Evolutionary conservation across 1,140 invertebrate genomes (phyloP).

Genomic region (Orchestia grillus): DNA sequence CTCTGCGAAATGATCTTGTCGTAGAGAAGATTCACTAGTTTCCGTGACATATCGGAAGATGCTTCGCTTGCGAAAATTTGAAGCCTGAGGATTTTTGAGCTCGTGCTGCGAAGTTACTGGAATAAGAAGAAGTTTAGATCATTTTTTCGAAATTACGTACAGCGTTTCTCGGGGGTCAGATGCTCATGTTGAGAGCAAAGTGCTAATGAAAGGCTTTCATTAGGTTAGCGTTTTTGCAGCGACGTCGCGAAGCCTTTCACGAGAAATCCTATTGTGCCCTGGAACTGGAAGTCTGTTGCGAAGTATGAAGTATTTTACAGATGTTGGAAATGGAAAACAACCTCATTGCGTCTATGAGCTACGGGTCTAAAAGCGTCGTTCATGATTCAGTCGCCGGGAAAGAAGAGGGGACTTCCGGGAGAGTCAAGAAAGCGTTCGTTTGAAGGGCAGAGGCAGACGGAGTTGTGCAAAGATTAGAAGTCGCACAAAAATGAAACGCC

Average conservation of each 20-base stretch:
- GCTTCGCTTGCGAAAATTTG: neutral
- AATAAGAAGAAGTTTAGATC: neutral
- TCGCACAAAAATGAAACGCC: neutral
- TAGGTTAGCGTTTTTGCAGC: neutral
- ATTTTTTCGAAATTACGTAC: neutral
- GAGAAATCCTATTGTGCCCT: neutral
- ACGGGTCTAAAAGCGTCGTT: conserved; percentile 13
- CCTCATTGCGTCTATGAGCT: conserved; percentile 27
- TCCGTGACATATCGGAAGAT: conserved; percentile 27
- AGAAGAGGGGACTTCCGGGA: neutral
- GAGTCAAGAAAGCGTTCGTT: neutral
- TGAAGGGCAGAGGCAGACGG: neutral
- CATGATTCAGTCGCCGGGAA: neutral
- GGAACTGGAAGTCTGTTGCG: neutral
- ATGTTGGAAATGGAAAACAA: neutral
- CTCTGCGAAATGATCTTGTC: conserved; percentile 43
- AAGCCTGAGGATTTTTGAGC: neutral
- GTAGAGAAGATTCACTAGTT: conserved; percentile 13
- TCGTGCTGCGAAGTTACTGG: neutral
- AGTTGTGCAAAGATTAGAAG: conserved; percentile 6
- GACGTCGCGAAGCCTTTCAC: neutral
- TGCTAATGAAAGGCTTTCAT: conserved; percentile 1
- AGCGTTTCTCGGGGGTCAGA: neutral
- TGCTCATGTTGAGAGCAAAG: neutral
- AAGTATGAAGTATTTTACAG: conserved; percentile 9